Conservation (phyloP, 2,888 invertebrate genomes). For the Dasypolia templi region DNA sequence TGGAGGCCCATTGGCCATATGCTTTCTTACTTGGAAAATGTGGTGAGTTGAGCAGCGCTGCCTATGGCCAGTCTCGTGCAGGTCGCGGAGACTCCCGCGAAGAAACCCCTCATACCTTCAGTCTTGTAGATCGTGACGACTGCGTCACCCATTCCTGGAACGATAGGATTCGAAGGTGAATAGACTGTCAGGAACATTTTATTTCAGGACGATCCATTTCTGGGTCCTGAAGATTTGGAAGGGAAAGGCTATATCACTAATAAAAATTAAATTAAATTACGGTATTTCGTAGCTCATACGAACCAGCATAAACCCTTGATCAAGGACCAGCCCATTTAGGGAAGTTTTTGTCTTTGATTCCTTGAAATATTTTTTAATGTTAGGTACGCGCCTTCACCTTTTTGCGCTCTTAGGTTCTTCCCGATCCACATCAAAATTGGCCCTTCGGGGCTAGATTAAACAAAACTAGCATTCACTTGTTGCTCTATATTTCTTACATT, state of each 20-base stretch:
- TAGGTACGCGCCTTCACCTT: too few relatives aligned
- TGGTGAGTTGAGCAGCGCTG: conserved; percentile 95
- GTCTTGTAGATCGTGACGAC: conserved; percentile 86
- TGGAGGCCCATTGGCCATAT: too few relatives aligned
- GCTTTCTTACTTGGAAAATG: conserved; percentile 91
- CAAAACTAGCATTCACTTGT: neutral
- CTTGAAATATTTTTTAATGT: neutral
- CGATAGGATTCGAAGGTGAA: neutral
- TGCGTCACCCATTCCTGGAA: conserved; percentile 88
- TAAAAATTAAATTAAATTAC: neutral
- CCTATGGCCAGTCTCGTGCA: conserved; percentile 94
- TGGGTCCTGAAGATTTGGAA: neutral
- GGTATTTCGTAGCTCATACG: neutral
- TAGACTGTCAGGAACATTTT: neutral
- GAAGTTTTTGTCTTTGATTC: neutral
- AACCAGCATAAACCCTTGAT: neutral
- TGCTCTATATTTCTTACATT: neutral
- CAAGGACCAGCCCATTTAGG: neutral
- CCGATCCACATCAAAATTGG: neutral
- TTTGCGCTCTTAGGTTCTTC: neutral
- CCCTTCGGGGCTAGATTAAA: neutral
- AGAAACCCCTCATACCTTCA: conserved; percentile 92
- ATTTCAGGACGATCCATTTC: neutral
- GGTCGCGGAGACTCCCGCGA: conserved; percentile 94
- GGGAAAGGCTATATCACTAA: neutral